Conservation (phyloP, 1,140 invertebrate genomes). For the Macrostomum lignano region DNA sequence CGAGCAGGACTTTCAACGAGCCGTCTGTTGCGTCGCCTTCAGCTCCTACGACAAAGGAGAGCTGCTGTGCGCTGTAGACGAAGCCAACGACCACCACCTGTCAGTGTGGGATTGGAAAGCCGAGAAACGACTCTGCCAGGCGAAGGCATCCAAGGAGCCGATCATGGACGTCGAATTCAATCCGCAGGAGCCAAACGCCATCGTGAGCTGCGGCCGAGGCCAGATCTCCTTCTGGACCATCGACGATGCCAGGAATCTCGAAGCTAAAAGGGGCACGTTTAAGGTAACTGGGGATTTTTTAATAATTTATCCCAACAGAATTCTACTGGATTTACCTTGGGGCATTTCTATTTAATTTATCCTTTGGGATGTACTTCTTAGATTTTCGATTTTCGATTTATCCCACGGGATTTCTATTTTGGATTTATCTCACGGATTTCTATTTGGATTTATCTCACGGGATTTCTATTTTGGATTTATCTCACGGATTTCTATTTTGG, state of each 20-base stretch:
- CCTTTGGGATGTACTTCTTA: no score
- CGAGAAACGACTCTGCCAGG: constrained; percentile 52
- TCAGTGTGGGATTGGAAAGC: constrained; percentile 65
- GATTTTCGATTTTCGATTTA: no score
- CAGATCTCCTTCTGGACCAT: constrained; percentile 70
- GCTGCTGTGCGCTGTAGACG: constrained; percentile 52
- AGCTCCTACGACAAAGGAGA: constrained; percentile 58
- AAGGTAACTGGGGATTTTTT: constrained; percentile 31
- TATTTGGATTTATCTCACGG: no score
- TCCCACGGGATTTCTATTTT: no score
- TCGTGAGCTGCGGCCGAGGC: constrained; percentile 62
- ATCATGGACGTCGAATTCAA: constrained; percentile 68
- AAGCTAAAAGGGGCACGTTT: constrained; percentile 51
- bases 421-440: no score
- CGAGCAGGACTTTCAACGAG: constrained; percentile 49
- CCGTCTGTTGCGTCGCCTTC: constrained; percentile 53
- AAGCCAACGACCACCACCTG: constrained; percentile 55
- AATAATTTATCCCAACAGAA: background rate
- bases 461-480: no score
- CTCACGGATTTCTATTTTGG: no score
- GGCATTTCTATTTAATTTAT: no score
- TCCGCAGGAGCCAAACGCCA: constrained; percentile 52
- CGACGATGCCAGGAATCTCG: constrained; percentile 50
- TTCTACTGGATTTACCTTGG: no score
- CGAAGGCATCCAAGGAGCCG: constrained; percentile 68